Conservation (phyloP, 1,140 invertebrate species). For the Phocides pigmalion region DNA sequence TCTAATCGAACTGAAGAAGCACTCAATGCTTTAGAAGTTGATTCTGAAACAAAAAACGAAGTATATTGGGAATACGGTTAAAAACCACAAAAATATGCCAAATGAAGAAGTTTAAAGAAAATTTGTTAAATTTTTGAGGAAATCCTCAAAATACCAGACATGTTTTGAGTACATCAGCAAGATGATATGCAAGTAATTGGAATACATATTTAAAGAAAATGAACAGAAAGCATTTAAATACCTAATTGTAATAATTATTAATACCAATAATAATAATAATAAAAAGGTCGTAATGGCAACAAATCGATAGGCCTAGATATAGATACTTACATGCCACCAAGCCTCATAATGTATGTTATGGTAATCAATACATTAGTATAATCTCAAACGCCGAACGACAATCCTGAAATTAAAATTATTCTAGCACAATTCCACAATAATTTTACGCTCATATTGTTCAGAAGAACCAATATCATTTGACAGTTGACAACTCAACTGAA, state of each 20-base stretch:
- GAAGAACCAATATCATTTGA: conserved; percentile 34
- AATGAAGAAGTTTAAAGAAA: not conserved
- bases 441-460: conserved; percentile 64
- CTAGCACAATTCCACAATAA: conserved; percentile 70
- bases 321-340: not conserved
- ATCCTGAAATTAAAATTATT: conserved; percentile 62
- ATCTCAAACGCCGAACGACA: conserved; percentile 59
- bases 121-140: not conserved
- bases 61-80: conserved; percentile 41
- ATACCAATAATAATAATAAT: no score
- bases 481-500: conserved; percentile 25
- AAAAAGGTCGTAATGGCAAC: no score
- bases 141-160: no score
- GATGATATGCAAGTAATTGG: not conserved
- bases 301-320: not conserved
- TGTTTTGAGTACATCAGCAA: not conserved
- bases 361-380: not conserved
- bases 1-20: conserved; percentile 15
- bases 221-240: no score
- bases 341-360: not conserved
- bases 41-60: conserved; percentile 51
- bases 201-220: no score
- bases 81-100: not conserved
- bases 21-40: conserved; percentile 26
- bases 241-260: no score